phyloP scores from a whole-genome alignment of 2,888 invertebrate genomes.

The Mylabris sibirica region DNA sequence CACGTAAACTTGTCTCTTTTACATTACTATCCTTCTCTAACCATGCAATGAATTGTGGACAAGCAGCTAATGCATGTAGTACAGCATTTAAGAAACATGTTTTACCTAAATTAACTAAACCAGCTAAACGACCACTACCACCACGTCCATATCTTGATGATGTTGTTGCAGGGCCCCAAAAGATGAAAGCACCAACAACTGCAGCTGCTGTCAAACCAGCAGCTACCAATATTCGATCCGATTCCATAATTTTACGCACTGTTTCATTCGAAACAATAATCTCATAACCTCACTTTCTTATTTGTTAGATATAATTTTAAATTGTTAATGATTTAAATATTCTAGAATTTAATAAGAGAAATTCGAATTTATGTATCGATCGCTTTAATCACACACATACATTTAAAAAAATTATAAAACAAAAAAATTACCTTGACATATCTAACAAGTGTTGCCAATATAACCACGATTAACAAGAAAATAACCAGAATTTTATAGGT shows the following conservation, averaged over 20 bases:
- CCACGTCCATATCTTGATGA: conserved; percentile 67
- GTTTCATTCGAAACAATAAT: not conserved
- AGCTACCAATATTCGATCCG: conserved; percentile 79
- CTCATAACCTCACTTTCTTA: not conserved
- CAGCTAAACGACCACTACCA: conserved; percentile 81
- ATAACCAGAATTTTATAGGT: not conserved
- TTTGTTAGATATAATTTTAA: not conserved
- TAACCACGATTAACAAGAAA: not conserved
- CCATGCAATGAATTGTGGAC: conserved; percentile 86
- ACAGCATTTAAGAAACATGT: conserved; percentile 94
- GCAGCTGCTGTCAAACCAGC: conserved; percentile 83
- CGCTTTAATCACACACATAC: no score
- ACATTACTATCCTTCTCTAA: conserved; percentile 71
- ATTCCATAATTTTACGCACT: conserved; percentile 67
- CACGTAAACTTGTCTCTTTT: conserved; percentile 75
- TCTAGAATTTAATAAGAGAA: not conserved
- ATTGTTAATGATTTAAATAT: not conserved
- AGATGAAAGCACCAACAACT: conserved; percentile 82
- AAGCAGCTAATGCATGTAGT: conserved; percentile 88
- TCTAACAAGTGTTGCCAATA: not conserved
- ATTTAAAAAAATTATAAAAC: not conserved
- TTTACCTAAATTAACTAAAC: conserved; percentile 88
- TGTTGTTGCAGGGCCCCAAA: conserved; percentile 79
- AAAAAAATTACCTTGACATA: not conserved
- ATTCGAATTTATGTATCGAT: not conserved